Conservation (phyloP, 2,888 invertebrate species). For the Tipula confusa region DNA sequence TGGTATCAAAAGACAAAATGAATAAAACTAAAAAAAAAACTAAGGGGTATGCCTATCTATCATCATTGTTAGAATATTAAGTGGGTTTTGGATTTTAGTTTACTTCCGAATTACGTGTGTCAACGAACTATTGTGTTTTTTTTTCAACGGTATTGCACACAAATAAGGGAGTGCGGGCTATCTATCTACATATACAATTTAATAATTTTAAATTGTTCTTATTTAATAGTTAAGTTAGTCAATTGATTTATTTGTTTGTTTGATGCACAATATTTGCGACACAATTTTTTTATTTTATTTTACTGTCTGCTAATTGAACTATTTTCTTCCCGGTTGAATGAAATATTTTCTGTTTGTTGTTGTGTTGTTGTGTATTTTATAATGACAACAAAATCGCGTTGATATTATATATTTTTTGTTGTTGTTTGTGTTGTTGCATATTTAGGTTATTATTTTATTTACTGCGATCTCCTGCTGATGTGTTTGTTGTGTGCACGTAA, state of each 20-base stretch:
- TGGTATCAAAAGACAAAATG: background rate
- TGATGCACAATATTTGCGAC: background rate
- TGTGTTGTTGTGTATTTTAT: background rate
- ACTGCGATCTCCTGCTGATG: background rate
- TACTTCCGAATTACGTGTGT: background rate
- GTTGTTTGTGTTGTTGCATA: background rate
- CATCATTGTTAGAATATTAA: background rate
- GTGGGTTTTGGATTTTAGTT: background rate
- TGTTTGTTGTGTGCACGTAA: background rate
- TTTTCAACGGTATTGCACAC: background rate
- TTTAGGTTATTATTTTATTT: background rate
- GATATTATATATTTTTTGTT: too few species aligned
- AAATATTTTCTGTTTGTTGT: background rate
- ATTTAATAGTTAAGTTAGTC: background rate
- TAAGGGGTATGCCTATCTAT: background rate
- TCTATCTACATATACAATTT: background rate
- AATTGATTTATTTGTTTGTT: background rate
- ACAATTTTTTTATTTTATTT: background rate
- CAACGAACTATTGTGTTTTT: background rate
- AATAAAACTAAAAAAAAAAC: background rate
- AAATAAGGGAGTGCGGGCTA: background rate
- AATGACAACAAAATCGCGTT: background rate
- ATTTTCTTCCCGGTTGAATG: slow-evolving; percentile 7
- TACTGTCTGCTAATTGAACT: background rate
- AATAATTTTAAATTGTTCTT: background rate